Base-by-base conservation (phyloP, 2,888 invertebrate species). In the Cantharis flavilabris region DNA sequence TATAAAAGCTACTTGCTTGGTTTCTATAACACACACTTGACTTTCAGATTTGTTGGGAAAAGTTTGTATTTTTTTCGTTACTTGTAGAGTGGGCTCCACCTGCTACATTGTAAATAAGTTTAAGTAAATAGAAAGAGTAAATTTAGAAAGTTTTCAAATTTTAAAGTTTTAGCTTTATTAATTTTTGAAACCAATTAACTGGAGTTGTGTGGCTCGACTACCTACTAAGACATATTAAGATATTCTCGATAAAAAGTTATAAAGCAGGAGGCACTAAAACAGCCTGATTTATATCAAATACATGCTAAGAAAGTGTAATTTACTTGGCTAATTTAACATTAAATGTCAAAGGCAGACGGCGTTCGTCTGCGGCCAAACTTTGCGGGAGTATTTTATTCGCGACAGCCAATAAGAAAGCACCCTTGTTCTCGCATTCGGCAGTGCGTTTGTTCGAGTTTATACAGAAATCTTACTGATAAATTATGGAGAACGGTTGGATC, bases 301-400 rank as follows among this genome's bases (percentile, higher is more conserved):
- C 84, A 85, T 84, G 85, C 83, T 85, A 85, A 85, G 85, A 85
- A 86, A 86, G 80, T 85, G 83, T 85, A 86, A 87, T 87, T 86
- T 86, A 82, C 84, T 84, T 83, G 83, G 83, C 84, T 85, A 86
- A 86, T 85, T 86, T 85, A 86, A 85, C 86, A 86, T 85, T 84
- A 83, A 85, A 84, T 84, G 85, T 86, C 86, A 86, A 84, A 85
- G 82, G 82, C 86, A 86, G 83, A 80, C 84, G 84, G 85, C 81
- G 85, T 83, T 84, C 82, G 83, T 85, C 83, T 85, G 84, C 82
- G 84, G 83, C 83, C 82, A 82, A 85, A 84, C 83, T 85, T 85
- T 84, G 84, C 82, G 84, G 84, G 82, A 83, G 83, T 83, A 85
- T 84, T 85, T 85, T 84, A 84, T 83, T 83, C 81, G 82, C 83